Evolutionary conservation across 2,888 invertebrate species (phyloP), one percentile per base, ranked within the genome.

Genomic region (Unio delphinus): DNA sequence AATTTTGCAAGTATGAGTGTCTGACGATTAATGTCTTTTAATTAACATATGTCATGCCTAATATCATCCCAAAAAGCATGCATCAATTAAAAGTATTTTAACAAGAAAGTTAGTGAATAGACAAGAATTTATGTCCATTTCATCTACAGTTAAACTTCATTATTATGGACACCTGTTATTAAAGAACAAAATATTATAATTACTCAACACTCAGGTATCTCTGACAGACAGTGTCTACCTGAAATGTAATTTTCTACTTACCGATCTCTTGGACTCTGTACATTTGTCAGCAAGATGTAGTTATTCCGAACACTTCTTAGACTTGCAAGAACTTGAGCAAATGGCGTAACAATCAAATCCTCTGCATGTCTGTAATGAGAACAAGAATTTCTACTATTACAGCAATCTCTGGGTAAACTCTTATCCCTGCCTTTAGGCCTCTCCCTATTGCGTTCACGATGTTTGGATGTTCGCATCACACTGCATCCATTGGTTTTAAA

Each of bases 281-380:
- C 88, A 93, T 98, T 98, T 91, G 98, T 98, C 92, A 99, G 96
- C 91, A 94, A 94, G 91, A 97, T 94, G 93, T 99, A 97, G 92
- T 99, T 99, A 93, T 95, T 97, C 91, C 99, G 95, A 87, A 99
- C 98, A 92, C 97, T 98, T 90, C 98, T 95, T 90, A 99, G 93
- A 92, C 98, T 98, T 91, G 99, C 98, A 92, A 99, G 94, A 91
- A 99, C 96, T 93, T 99, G 99, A 91, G 99, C 99, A 93, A 99
- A 99, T 87, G 99, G 99, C 87, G 99, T 99, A 91, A 99, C 99
- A 90, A 99, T 99, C 92, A 99, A 94, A 92, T 99, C 99, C 93
- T 99, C 99, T 90, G 98, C 98, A 93, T 99, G 98, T 92, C 97
- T 94, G 92, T 72, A 92, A 92, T 82, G 82, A 83, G 90, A 88